These are phyloP conservation scores for Tursiops truncatus DNA, from an alignment of 2,113 vertebrate genomes.

Conservation along the genomic window DNA sequence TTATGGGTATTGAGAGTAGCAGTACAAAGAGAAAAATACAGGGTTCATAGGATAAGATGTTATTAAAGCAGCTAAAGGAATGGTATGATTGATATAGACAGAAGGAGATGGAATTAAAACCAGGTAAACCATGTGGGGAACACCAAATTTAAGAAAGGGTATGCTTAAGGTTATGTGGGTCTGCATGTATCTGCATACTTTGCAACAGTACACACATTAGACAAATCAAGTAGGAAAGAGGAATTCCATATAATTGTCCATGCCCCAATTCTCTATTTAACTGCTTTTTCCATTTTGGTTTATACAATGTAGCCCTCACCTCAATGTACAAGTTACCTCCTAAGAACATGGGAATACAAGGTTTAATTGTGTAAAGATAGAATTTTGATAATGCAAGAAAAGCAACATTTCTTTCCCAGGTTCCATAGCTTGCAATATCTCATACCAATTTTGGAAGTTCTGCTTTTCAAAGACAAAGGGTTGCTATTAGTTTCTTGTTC, in stretches of 20 bases:
- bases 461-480: neutral
- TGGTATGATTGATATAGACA: neutral
- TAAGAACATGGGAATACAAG: neutral
- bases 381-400: constrained; percentile 1
- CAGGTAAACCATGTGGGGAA: neutral
- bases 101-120: neutral
- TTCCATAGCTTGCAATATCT: neutral
- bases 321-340: neutral
- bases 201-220: neutral
- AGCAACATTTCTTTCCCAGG: neutral
- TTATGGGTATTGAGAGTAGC: neutral
- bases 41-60: neutral
- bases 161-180: accelerated
- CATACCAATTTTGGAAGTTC: neutral
- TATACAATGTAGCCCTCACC: neutral
- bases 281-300: neutral
- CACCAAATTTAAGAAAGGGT: neutral
- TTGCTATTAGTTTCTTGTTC: neutral
- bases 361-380: neutral
- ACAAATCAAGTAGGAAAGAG: neutral
- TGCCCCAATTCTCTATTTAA: neutral
- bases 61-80: neutral
- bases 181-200: neutral
- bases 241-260: neutral
- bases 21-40: neutral